These are phyloP conservation scores for Ctenodactylus gundi DNA, from an alignment of 2,113 vertebrate species.

Conservation along the genomic window DNA sequence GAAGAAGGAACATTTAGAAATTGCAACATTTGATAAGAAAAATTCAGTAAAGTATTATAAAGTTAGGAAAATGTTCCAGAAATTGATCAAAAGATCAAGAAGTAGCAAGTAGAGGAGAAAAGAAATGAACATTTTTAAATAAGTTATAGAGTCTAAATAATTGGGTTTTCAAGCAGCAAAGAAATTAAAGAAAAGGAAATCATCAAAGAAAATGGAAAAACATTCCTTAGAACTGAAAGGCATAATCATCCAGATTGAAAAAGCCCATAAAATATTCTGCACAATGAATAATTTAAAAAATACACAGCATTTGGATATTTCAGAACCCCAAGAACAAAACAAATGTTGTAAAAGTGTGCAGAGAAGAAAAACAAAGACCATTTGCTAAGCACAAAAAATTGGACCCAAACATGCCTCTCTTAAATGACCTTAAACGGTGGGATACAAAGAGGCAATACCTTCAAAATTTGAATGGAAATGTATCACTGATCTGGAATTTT, in stretches of 20 bases:
- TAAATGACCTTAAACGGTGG: neutral
- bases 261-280: neutral
- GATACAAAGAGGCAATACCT: neutral
- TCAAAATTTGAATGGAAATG: neutral
- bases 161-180: neutral
- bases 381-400: neutral
- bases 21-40: neutral
- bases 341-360: neutral
- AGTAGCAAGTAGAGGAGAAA: neutral
- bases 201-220: neutral
- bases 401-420: neutral
- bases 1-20: neutral
- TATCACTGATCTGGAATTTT: neutral
- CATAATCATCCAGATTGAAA: neutral
- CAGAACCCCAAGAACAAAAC: neutral
- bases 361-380: neutral
- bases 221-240: neutral
- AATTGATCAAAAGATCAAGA: constrained; percentile 28
- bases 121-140: neutral
- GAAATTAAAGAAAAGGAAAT: neutral
- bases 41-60: neutral
- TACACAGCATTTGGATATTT: neutral
- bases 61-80: neutral
- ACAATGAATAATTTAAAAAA: neutral
- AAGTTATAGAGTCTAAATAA: neutral